Base-by-base conservation (phyloP, 2,113 vertebrate genomes). In the Leptobrachium ailaonicum region DNA sequence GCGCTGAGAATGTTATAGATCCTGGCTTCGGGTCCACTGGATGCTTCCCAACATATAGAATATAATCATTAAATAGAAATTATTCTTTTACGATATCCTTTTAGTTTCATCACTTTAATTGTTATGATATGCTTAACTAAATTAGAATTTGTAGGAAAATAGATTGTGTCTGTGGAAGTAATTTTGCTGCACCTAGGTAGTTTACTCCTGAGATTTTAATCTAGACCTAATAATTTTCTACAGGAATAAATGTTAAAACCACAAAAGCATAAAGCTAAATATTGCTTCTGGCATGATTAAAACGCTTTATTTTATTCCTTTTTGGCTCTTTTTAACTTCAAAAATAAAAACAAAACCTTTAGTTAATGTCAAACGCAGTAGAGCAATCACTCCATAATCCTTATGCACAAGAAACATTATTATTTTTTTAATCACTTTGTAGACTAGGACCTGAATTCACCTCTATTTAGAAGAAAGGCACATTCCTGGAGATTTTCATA, bases 341-440 rank as follows among this genome's bases (percentile, higher is more conserved):
- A 67, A 73, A 80, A 32, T 32, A 32, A 32, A 32, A 32, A 32
- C 20, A 60, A 80, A 74, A 62, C 71, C 67, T 78, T 58, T 73
- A 80, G 45, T 73, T 80, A 80, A 80, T 80, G 78, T 80, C 71
- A 80, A 60, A 73, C 63, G 66, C 71, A 80, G 56, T 67, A 41
- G 78, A 80, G 71, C 71, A 80, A 73, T 74, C 32, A 67, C 66
- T 73, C 50, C 63, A 80, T 74, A 73, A 73, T 80, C 71, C 74
- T 58, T n/a, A 13, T 80, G 78, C 71, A 74, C 74, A 80, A 73
- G 71, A 47, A 73, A 73, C 73, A 74, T 80, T 54, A 68, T 80
- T 67, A 73, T 67, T 73, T 41, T 45, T 71, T 10, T 68, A 80
- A 80, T 80, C 78, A 74, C 73, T 80, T 70, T 20, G 56, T 42